These are phyloP conservation scores for Caprella mutica DNA, from an alignment of 2,888 invertebrate genomes.

Conservation along the genomic window DNA sequence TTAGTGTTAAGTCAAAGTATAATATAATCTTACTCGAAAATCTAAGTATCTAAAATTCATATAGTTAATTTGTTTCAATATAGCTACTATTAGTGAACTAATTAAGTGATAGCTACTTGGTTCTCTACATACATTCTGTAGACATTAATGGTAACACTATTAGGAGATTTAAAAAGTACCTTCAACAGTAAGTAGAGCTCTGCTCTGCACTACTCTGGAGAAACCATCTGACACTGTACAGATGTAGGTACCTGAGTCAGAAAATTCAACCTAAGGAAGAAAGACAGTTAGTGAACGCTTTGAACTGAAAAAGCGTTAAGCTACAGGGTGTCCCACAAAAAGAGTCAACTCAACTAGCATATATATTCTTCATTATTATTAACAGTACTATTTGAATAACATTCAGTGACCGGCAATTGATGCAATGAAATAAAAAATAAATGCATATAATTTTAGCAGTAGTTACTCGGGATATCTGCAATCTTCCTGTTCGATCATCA, in stretches of 20 bases:
- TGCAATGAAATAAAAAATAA: too few relatives aligned
- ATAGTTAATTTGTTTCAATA: neutral
- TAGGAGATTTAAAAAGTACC: constrained; percentile 46
- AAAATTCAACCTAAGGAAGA: constrained; percentile 50
- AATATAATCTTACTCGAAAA: neutral
- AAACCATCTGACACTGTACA: constrained; percentile 67
- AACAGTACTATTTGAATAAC: too few relatives aligned
- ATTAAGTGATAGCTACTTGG: too few relatives aligned
- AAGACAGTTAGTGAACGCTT: too few relatives aligned
- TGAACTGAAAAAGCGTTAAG: too few relatives aligned
- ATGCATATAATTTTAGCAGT: too few relatives aligned
- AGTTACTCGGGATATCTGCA: constrained; percentile 55
- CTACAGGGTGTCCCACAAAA: too few relatives aligned
- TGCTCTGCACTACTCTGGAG: constrained; percentile 53
- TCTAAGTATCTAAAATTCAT: neutral
- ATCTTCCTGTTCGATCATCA: constrained; percentile 57
- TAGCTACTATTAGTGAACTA: too few relatives aligned
- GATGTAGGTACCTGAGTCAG: constrained; percentile 78
- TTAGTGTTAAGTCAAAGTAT: neutral
- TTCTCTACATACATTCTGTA: too few relatives aligned
- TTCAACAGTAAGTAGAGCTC: constrained; percentile 64
- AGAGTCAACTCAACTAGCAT: too few relatives aligned
- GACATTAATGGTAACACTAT: neutral
- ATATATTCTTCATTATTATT: too few relatives aligned
- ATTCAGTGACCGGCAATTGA: too few relatives aligned